These are phyloP conservation scores for Rhinolophus ferrumequinum DNA, from an alignment of 2,113 vertebrate genomes.

Conservation along the genomic window DNA sequence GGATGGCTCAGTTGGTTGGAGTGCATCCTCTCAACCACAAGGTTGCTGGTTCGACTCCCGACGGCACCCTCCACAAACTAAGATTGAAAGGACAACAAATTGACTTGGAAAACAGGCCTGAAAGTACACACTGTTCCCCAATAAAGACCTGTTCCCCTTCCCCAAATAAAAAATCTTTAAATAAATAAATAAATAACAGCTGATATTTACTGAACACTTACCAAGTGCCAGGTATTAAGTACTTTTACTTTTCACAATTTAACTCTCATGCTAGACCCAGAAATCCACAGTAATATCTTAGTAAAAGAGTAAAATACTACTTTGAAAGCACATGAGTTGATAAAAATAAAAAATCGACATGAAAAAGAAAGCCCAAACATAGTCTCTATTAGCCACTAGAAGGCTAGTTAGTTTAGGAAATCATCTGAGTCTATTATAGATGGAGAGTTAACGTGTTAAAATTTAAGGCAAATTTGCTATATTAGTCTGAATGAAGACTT, in stretches of 20 bases:
- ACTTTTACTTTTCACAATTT: slow-evolving; percentile 29
- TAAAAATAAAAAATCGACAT: neutral
- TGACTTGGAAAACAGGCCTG: no score
- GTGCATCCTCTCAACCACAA: no score
- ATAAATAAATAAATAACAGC: no score
- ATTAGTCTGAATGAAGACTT: slow-evolving; percentile 59
- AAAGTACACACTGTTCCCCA: no score
- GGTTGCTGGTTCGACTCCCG: no score
- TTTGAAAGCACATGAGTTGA: neutral
- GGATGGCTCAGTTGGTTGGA: no score
- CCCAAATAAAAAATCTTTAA: no score
- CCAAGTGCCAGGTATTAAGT: slow-evolving; percentile 20
- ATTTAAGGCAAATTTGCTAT: slow-evolving; percentile 31
- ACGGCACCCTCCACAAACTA: no score
- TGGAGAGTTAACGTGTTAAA: neutral
- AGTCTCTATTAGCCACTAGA: neutral
- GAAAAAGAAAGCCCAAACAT: slow-evolving; percentile 2
- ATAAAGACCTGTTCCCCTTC: no score
- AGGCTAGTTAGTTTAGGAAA: neutral
- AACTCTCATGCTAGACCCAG: neutral
- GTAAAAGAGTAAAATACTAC: slow-evolving; percentile 5
- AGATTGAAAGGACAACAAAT: no score
- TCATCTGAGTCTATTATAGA: neutral
- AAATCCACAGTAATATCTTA: slow-evolving; percentile 43
- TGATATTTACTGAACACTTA: slow-evolving; percentile 28